These are phyloP conservation scores for Harpalus rubripes DNA, from an alignment of 2,888 invertebrate genomes.

Conservation along the genomic window DNA sequence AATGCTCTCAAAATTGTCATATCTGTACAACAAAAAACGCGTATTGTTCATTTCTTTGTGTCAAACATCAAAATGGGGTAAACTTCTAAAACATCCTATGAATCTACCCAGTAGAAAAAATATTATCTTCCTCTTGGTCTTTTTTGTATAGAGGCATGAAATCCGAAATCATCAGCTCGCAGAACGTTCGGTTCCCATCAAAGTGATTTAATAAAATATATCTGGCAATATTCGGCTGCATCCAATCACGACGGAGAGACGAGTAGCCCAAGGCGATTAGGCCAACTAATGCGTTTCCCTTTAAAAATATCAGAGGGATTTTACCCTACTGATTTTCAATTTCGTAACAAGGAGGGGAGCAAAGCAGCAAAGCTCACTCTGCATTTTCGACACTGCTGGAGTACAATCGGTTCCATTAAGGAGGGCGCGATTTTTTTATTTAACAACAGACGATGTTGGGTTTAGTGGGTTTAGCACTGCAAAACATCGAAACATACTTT, in stretches of 20 bases:
- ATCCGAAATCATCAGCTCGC: conserved; percentile 26
- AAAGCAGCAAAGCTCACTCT: conserved; percentile 23
- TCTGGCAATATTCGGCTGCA: conserved; percentile 34
- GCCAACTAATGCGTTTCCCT: conserved; percentile 62
- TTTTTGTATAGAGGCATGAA: conserved; percentile 34
- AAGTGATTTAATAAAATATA: conserved; percentile 60
- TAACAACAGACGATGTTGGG: background rate
- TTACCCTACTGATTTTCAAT: conserved; percentile 59
- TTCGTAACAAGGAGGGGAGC: conserved; percentile 55
- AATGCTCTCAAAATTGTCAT: background rate
- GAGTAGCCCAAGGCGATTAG: conserved; percentile 57
- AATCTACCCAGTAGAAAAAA: background rate
- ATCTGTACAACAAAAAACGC: no score
- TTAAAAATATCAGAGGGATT: conserved; percentile 60
- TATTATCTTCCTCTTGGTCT: conserved; percentile 4
- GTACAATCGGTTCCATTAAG: background rate
- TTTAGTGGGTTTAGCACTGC: background rate
- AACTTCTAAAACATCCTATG: background rate
- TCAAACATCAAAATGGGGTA: background rate
- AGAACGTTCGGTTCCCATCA: conserved; percentile 42
- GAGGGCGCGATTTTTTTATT: background rate
- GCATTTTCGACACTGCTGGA: conserved; percentile 13
- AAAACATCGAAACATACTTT: no score
- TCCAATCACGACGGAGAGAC: conserved; percentile 34
- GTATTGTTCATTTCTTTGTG: background rate